Conservation (phyloP, 2,113 vertebrate species). For the Oreocharis arfaki region DNA sequence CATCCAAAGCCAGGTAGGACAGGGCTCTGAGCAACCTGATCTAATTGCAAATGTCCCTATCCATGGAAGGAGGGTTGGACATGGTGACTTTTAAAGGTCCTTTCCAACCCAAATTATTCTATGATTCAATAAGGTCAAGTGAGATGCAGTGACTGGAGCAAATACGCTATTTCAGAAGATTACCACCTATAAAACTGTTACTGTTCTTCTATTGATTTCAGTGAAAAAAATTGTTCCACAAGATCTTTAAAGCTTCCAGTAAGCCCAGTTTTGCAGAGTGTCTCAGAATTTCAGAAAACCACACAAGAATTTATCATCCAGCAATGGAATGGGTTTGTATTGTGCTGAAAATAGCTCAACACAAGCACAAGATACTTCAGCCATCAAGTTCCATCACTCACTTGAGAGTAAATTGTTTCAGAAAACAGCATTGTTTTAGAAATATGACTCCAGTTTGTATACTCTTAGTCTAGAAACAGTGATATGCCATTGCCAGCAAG, state of each 20-base stretch:
- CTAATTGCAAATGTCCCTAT: neutral
- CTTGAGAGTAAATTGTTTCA: neutral
- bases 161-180: neutral
- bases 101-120: neutral
- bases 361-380: neutral
- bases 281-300: neutral
- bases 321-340: rapidly evolving
- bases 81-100: neutral
- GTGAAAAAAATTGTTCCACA: neutral
- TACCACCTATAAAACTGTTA: neutral
- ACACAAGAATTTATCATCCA: neutral
- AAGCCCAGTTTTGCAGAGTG: neutral
- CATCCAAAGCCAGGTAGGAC: neutral
- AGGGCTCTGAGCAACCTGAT: neutral
- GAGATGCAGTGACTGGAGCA: neutral
- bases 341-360: neutral
- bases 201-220: neutral
- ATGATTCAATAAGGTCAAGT: neutral
- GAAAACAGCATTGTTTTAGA: neutral
- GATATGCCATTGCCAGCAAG: rapidly evolving
- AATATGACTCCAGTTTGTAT: neutral
- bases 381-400: neutral
- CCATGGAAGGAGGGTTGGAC: neutral
- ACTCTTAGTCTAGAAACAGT: neutral
- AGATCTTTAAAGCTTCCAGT: neutral